Percentiles rank a stretch among this genome's conserved stretches.
Evolutionary conservation across 2,113 vertebrate genomes (phyloP).

Genomic region (Urocolius indicus): DNA sequence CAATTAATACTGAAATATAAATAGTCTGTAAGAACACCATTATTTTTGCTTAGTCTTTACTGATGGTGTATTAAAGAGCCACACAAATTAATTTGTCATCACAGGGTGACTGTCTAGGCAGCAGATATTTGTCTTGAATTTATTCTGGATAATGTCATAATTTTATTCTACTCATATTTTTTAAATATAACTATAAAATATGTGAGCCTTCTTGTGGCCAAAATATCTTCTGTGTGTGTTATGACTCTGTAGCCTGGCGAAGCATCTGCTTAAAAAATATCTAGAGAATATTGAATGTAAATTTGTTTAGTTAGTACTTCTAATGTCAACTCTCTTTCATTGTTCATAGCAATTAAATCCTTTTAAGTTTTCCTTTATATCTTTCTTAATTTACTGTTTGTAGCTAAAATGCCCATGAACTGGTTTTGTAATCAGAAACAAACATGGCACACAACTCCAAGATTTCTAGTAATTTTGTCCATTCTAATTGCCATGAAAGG

Average conservation of each 20-base stretch:
- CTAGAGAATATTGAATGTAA: neutral
- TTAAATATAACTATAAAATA: neutral
- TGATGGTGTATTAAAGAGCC: neutral
- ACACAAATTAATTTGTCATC: neutral
- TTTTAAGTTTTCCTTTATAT: neutral
- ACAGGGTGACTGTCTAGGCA: neutral
- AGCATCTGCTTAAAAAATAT: neutral
- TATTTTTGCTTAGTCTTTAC: neutral
- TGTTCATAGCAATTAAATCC: neutral
- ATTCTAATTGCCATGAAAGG: neutral
- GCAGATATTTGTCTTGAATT: neutral
- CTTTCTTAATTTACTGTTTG: neutral
- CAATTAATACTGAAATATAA: neutral
- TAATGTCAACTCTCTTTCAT: neutral
- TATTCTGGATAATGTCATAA: neutral
- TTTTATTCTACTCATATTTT: neutral
- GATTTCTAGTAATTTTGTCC: neutral
- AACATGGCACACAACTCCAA: neutral
- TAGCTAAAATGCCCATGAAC: neutral
- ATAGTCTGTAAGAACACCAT: neutral
- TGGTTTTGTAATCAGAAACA: neutral
- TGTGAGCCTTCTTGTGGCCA: slow-evolving; percentile 58
- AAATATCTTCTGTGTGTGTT: neutral
- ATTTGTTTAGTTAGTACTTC: neutral
- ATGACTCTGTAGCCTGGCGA: neutral